These are phyloP conservation scores for Channa striata DNA, from an alignment of 2,797 vertebrate genomes.

Conservation along the genomic window DNA sequence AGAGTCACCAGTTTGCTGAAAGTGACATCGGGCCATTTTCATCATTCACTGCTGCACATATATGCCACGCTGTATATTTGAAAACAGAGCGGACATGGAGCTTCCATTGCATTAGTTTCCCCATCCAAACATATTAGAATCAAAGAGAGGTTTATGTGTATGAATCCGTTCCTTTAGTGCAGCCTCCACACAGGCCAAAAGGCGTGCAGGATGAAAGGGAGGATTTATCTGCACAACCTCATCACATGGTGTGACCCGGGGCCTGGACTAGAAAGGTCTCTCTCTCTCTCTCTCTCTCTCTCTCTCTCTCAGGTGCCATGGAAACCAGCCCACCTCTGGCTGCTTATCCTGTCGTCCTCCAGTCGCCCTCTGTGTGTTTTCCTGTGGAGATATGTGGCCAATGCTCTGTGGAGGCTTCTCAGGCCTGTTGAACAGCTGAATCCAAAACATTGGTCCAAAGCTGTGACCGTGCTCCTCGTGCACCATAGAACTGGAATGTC, in stretches of 20 bases:
- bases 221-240: slow-evolving; percentile 66
- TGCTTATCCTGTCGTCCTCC: slow-evolving; percentile 72
- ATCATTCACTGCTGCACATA: slow-evolving; percentile 3
- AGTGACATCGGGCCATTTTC: neutral
- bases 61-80: slow-evolving; percentile 17
- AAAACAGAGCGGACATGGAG: slow-evolving; percentile 23
- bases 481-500: slow-evolving; percentile 3
- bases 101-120: slow-evolving; percentile 27
- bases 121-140: slow-evolving; percentile 46
- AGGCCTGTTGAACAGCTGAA: slow-evolving; percentile 36
- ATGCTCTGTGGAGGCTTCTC: slow-evolving; percentile 6
- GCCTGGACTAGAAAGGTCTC: slow-evolving; percentile 62
- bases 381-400: slow-evolving; percentile 9
- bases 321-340: slow-evolving; percentile 74
- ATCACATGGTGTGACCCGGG: slow-evolving; percentile 75
- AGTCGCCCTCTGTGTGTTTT: slow-evolving; percentile 63
- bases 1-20: neutral
- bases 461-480: slow-evolving; percentile 32
- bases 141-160: slow-evolving; percentile 43
- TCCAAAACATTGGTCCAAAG: slow-evolving; percentile 43
- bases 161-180: slow-evolving; percentile 47
- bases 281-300: slow-evolving; percentile 55
- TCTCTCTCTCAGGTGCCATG: slow-evolving; percentile 69
- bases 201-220: slow-evolving; percentile 61
- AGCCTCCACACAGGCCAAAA: slow-evolving; percentile 47